Evolutionary conservation across 2,888 invertebrate species (phyloP), one percentile per base, ranked within the genome.

Genomic region (Leptinotarsa tumamoca): DNA sequence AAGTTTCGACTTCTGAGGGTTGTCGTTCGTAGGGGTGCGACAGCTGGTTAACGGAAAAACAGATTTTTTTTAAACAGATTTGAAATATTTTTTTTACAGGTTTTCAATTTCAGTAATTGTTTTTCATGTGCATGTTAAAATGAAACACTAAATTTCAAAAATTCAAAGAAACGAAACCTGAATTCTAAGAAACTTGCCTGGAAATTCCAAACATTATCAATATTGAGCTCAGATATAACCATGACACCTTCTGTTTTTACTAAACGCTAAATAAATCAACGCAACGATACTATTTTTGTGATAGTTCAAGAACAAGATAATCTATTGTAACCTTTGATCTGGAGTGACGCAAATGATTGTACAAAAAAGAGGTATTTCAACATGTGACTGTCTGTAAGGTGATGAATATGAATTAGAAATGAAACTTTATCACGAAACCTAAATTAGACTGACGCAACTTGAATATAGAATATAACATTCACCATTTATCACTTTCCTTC

Each of bases 361-460:
- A 18, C 21, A 23, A 58, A 58, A 17, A 58, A 43, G 7, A 63
- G 63, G 63, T 17, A 33, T 63, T 63, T 33, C 63, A 63, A 33
- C 63, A 63, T 63, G 63, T 63, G 43, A n/a, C n/a, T 63, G 17
- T 33, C 63, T 63, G 33, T 33, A 63, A 63, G 63, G 43, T 63
- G 63, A 14, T 23, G 61, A 43, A 43, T 43, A 43, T 58, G 58
- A 21, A 58, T 58, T 23, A 58, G 58, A 58, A 58, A 58, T 23
- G 5, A 58, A 13, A 23, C 15, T 27, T 58, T 23, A 58, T 58
- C 17, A 14, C 23, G 58, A 13, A 58, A 4, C 4, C 15, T 58
- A 15, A 15, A 14, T 21, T 4, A 15, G 23, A 58, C 21, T 23
- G 23, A 5, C 58, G 58, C 58, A 58, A 21, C 18, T 15, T 58